Percentiles rank a stretch among this genome's conserved stretches.
phyloP scores from a whole-genome alignment of 30 jellyfish, hydroid and myxozoan genomes.

The Clytia hemisphaerica region DNA sequence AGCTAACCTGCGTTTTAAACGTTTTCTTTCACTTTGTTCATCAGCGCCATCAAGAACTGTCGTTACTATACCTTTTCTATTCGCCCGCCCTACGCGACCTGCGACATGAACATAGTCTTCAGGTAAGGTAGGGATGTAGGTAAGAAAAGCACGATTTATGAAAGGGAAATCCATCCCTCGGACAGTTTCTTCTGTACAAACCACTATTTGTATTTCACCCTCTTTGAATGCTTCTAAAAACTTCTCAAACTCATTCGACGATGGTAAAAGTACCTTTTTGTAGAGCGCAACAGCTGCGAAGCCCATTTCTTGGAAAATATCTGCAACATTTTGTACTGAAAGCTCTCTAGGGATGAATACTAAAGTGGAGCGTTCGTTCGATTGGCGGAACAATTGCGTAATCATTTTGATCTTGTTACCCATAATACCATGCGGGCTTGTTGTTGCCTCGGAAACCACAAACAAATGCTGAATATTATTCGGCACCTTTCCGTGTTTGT shows the following conservation, averaged over 20 bases:
- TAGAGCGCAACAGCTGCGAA: constrained; percentile 54
- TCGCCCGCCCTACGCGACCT: constrained; percentile 90
- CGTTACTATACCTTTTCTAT: constrained; percentile 56
- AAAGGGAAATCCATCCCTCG: constrained; percentile 92
- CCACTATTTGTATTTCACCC: constrained; percentile 78
- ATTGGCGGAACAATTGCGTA: not conserved
- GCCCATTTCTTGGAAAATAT: constrained; percentile 34
- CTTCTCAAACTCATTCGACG: constrained; percentile 22
- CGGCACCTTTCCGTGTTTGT: constrained; percentile 45
- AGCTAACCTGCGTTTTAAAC: not conserved
- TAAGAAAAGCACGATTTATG: constrained; percentile 47
- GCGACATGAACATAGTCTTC: constrained; percentile 89
- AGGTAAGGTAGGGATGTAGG: constrained; percentile 59
- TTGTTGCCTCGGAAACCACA: too few species aligned
- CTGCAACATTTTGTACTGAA: constrained; percentile 51
- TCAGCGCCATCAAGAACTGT: constrained; percentile 48
- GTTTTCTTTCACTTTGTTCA: constrained; percentile 12
- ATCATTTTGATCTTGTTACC: constrained; percentile 14
- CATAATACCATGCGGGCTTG: constrained; percentile 33
- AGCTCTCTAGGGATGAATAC: constrained; percentile 68
- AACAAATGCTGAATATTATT: constrained; percentile 37
- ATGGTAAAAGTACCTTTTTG: constrained; percentile 49
- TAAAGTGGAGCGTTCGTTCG: constrained; percentile 31
- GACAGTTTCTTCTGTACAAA: constrained; percentile 85
- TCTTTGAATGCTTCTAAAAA: constrained; percentile 52